Evolutionary conservation across 2,113 vertebrate species (phyloP).

Genomic region (Platichthys flesus): DNA sequence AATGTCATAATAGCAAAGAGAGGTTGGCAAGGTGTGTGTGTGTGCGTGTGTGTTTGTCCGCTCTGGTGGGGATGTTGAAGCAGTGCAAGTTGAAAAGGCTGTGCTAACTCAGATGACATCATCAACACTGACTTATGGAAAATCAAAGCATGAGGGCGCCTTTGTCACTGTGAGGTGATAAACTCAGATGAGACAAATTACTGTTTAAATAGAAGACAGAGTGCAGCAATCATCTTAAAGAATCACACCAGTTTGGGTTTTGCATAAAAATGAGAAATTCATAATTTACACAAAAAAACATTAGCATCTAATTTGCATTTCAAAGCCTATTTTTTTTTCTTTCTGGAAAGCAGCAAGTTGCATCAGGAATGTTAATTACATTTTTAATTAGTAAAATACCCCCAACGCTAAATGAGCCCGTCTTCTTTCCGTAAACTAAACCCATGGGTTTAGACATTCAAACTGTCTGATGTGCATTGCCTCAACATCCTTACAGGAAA

Average conservation of each 20-base stretch:
- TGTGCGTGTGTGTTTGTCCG: too few relatives aligned
- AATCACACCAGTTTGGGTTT: neutral
- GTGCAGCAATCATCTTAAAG: neutral
- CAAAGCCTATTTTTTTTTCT: neutral
- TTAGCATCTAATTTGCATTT: conserved; percentile 8
- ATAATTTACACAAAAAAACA: neutral
- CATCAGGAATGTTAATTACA: neutral
- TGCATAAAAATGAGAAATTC: neutral
- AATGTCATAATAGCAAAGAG: too few relatives aligned
- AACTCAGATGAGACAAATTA: neutral
- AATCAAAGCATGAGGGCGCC: neutral
- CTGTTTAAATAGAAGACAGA: neutral
- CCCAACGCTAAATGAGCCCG: neutral
- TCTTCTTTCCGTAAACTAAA: conserved; percentile 6
- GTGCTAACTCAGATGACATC: too few relatives aligned
- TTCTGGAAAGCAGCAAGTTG: conserved; percentile 2
- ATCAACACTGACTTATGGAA: too few relatives aligned
- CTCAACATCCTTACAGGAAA: conserved; percentile 60
- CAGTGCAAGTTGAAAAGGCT: too few relatives aligned
- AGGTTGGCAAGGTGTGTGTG: too few relatives aligned
- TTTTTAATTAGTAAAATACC: conserved; percentile 12
- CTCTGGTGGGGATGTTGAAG: too few relatives aligned
- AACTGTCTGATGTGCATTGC: conserved; percentile 36
- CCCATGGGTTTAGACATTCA: conserved; percentile 12
- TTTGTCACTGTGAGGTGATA: neutral